Conservation (phyloP, 2,888 invertebrate species). For the Elgonia sp. region DNA sequence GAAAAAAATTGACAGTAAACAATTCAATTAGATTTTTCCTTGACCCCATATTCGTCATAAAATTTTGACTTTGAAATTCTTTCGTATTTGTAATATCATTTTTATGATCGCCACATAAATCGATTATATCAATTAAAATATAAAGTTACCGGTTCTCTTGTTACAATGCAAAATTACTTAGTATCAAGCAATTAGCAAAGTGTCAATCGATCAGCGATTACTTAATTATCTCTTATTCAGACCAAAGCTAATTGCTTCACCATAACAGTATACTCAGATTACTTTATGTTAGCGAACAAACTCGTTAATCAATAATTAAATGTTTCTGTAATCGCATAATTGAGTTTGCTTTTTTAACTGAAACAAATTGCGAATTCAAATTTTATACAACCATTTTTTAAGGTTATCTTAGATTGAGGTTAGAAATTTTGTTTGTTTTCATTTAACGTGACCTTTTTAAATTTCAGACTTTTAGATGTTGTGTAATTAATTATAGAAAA, state of each 20-base stretch:
- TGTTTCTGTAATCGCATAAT: neutral
- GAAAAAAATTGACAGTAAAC: constrained; percentile 33
- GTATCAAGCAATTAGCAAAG: neutral
- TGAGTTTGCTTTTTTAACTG: neutral
- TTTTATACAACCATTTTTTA: neutral
- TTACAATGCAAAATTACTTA: neutral
- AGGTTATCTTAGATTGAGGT: no score
- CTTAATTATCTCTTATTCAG: constrained; percentile 6
- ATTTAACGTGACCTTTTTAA: no score
- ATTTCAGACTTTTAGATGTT: no score
- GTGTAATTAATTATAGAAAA: no score
- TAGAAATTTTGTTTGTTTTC: no score
- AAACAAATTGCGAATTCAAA: neutral
- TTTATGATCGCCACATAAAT: constrained; percentile 7
- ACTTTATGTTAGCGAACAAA: neutral
- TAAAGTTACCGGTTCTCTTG: neutral
- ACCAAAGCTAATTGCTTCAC: neutral
- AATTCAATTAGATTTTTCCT: constrained; percentile 59
- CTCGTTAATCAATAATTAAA: neutral
- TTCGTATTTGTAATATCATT: neutral
- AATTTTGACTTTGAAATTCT: constrained; percentile 55
- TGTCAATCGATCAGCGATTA: neutral
- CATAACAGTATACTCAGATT: neutral
- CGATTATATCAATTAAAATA: neutral
- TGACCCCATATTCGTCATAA: constrained; percentile 60